Conservation (phyloP, 2,113 vertebrate genomes). For the Oncorhynchus tshawytscha region DNA sequence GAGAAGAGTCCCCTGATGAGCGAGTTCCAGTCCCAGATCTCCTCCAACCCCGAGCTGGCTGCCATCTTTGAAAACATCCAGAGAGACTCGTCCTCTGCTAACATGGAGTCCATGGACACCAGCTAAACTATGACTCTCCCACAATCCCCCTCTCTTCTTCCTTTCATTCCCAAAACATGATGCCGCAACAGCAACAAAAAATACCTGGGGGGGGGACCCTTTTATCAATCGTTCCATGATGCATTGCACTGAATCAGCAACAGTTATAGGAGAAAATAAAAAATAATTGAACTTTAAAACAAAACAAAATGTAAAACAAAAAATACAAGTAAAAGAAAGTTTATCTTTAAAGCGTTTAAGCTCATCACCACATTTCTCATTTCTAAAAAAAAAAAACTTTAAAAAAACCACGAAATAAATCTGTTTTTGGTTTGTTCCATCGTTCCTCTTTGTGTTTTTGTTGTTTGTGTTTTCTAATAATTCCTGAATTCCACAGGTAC, state of each 20-base stretch:
- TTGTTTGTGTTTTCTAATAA: slow-evolving; percentile 61
- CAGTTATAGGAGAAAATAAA: slow-evolving; percentile 67
- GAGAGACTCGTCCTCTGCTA: slow-evolving; percentile 95
- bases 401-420: slow-evolving; percentile 22
- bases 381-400: slow-evolving; percentile 37
- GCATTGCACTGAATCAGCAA: slow-evolving; percentile 89
- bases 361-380: slow-evolving; percentile 84
- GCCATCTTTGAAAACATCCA: slow-evolving; percentile 99
- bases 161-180: slow-evolving; percentile 48
- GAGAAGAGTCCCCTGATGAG: slow-evolving; percentile 98
- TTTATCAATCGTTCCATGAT: slow-evolving; percentile 78
- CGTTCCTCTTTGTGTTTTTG: slow-evolving; percentile 45
- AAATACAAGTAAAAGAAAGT: slow-evolving; percentile 41
- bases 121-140: slow-evolving; percentile 76
- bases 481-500: slow-evolving; percentile 72
- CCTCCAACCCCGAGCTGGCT: slow-evolving; percentile 96
- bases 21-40: slow-evolving; percentile 98
- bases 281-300: slow-evolving; percentile 28
- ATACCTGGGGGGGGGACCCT: slow-evolving; percentile 59
- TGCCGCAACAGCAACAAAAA: slow-evolving; percentile 51
- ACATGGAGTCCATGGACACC: slow-evolving; percentile 99
- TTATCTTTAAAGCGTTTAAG: slow-evolving; percentile 66
- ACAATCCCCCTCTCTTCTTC: slow-evolving; percentile 55
- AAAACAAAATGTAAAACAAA: slow-evolving; percentile 28
- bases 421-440: slow-evolving; percentile 25